Conservation (phyloP, 2,113 vertebrate genomes). For the Neolamprologus fasciatus region DNA sequence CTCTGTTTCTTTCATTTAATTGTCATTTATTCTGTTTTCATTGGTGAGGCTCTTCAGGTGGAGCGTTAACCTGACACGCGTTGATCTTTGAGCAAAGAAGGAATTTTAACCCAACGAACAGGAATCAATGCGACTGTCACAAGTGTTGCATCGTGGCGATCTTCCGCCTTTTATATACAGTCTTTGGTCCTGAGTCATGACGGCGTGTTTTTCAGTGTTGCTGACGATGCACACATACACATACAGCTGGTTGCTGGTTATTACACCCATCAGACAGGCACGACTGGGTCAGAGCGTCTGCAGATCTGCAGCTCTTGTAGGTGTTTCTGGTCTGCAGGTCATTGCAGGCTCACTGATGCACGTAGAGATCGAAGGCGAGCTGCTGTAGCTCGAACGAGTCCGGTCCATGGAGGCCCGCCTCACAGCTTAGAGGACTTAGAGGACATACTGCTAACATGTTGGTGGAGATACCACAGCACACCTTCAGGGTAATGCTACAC, state of each 20-base stretch:
- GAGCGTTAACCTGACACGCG: neutral
- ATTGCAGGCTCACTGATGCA: neutral
- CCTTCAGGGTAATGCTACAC: rapidly evolving
- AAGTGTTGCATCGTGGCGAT: neutral
- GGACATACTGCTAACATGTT: neutral
- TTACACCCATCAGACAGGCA: neutral
- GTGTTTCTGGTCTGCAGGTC: neutral
- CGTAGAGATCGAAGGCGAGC: neutral
- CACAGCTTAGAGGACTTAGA: neutral
- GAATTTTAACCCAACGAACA: neutral
- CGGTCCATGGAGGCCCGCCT: rapidly evolving
- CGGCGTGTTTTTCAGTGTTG: neutral
- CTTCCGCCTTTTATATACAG: neutral
- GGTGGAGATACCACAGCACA: rapidly evolving
- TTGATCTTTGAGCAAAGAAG: neutral
- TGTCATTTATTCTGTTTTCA: neutral
- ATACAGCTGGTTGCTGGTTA: rapidly evolving
- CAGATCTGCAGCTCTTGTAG: neutral
- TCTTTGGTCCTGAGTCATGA: neutral
- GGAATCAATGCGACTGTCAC: neutral
- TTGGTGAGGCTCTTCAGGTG: neutral
- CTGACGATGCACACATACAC: neutral
- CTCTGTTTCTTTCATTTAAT: neutral
- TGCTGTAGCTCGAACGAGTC: neutral
- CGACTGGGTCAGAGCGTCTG: neutral